phyloP scores from a whole-genome alignment of 2,113 vertebrate species.

The Solenodon paradoxus region DNA sequence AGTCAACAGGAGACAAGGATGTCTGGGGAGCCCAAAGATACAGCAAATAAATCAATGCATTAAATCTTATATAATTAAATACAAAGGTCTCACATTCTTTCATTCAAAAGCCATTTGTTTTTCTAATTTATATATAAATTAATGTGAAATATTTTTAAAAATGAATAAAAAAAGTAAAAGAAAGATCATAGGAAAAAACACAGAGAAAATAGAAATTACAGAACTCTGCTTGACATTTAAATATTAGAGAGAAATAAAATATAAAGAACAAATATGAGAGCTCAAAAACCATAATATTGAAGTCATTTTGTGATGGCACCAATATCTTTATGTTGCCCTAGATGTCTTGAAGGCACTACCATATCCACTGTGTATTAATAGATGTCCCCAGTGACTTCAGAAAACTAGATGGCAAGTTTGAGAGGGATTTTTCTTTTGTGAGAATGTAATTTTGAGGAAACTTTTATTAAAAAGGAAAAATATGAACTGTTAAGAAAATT shows the following conservation, averaged over 20 bases:
- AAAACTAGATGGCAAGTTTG: not conserved
- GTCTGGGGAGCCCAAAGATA: not conserved
- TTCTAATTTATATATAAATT: not conserved
- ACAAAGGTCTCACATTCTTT: not conserved
- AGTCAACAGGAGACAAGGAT: not conserved
- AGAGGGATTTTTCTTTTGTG: slow-evolving; percentile 7
- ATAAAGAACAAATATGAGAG: not conserved
- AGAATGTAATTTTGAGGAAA: not conserved
- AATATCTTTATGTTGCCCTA: not conserved
- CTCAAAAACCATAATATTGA: not conserved
- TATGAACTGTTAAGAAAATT: not conserved
- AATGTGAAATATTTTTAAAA: not conserved
- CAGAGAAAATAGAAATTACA: not conserved
- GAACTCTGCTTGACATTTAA: not conserved
- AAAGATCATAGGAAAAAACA: not conserved
- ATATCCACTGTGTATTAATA: not conserved
- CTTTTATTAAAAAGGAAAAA: not conserved
- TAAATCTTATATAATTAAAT: not conserved
- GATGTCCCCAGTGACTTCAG: not conserved
- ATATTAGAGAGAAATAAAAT: not conserved
- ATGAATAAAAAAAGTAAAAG: not conserved
- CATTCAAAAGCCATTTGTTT: not conserved
- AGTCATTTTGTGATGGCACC: not conserved
- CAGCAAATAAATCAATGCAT: not conserved
- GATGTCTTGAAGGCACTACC: not conserved